A percentile compares a stretch with the other conserved stretches of the same genome.
Conservation (phyloP, 2,888 invertebrate species). For the Drosophila gaucha region DNA sequence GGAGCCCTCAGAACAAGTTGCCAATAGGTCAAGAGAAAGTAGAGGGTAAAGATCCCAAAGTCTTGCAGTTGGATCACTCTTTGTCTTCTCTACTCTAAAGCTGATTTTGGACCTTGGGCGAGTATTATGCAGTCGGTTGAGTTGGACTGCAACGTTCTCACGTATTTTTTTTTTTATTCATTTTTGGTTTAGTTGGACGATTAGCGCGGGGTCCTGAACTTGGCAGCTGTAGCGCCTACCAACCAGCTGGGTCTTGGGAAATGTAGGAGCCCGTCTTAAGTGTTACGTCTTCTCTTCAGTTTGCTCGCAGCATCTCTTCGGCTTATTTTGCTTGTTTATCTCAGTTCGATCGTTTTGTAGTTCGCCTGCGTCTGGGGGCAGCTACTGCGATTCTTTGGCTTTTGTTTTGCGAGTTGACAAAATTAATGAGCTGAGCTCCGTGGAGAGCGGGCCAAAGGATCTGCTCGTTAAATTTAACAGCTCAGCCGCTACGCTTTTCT, state of each 20-base stretch:
- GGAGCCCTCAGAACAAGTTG: no score
- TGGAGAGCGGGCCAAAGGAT: slow-evolving; percentile 15
- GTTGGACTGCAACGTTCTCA: neutral
- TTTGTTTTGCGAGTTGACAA: slow-evolving; percentile 70
- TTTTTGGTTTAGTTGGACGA: slow-evolving; percentile 36
- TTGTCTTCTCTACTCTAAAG: no score
- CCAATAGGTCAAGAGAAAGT: no score
- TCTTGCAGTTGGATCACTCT: no score
- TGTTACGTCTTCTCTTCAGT: neutral
- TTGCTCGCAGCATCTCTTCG: slow-evolving; percentile 4
- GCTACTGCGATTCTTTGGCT: slow-evolving; percentile 71
- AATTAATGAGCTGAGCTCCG: slow-evolving; percentile 68
- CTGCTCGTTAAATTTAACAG: slow-evolving; percentile 78
- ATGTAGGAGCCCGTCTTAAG: slow-evolving; percentile 3
- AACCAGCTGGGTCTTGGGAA: slow-evolving; percentile 31
- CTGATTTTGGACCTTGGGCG: neutral
- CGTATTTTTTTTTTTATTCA: neutral
- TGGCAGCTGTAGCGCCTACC: slow-evolving; percentile 12
- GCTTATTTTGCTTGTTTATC: slow-evolving; percentile 55
- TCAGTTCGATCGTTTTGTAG: slow-evolving; percentile 73
- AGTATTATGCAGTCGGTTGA: neutral
- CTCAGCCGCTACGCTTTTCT: slow-evolving; percentile 64
- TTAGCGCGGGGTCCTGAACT: slow-evolving; percentile 59
- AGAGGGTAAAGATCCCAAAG: no score
- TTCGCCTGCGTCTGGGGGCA: slow-evolving; percentile 59